Evolutionary conservation across 2,888 invertebrate species (phyloP).

Genomic region (Trissolcus japonicus): DNA sequence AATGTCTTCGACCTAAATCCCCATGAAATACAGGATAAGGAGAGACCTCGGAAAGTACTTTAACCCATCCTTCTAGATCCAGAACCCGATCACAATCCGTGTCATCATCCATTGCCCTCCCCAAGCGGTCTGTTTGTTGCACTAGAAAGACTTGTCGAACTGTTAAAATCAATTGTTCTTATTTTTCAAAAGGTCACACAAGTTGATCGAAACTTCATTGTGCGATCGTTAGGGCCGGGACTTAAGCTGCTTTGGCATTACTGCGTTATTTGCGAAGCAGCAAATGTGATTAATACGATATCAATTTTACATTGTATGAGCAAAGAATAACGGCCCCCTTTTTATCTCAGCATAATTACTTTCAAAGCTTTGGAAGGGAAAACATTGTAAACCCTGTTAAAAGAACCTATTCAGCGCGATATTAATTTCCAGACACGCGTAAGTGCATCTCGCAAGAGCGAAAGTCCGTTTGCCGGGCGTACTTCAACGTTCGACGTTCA

Average conservation of each 20-base stretch:
- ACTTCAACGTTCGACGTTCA: conserved; percentile 62
- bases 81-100: conserved; percentile 24
- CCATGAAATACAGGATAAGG: conserved; percentile 73
- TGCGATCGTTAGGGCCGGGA: conserved; percentile 37
- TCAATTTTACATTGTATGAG: conserved; percentile 13
- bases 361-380: background rate
- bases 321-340: conserved; percentile 13
- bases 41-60: conserved; percentile 56
- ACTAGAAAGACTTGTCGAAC: conserved; percentile 58
- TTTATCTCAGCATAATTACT: conserved; percentile 18
- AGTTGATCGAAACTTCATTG: conserved; percentile 48
- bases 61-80: conserved; percentile 58
- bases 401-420: conserved; percentile 20
- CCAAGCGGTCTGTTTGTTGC: conserved; percentile 64
- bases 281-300: conserved; percentile 33
- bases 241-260: conserved; percentile 40
- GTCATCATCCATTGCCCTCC: conserved; percentile 37
- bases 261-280: conserved; percentile 10
- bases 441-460: conserved; percentile 33
- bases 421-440: conserved; percentile 24
- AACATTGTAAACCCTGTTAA: background rate
- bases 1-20: conserved; percentile 76
- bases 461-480: too few species aligned
- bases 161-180: conserved; percentile 66
- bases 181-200: conserved; percentile 49